phyloP scores from a whole-genome alignment of 2,797 vertebrate species.

The Ambastaia sidthimunki region DNA sequence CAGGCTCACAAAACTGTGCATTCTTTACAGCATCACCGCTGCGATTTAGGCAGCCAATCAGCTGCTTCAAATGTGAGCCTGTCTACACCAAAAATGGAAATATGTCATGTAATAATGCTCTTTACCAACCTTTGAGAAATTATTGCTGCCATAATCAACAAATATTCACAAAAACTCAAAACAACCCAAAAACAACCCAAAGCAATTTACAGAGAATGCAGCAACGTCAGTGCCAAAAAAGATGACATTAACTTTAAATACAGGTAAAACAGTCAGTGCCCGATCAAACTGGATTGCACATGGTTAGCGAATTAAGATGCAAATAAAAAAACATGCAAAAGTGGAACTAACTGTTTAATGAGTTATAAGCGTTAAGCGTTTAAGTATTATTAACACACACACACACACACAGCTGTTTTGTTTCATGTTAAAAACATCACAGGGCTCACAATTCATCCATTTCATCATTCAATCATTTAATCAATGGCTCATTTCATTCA shows the following conservation, averaged over 20 bases:
- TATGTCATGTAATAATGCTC: too few relatives aligned
- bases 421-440: background rate
- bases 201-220: too few relatives aligned
- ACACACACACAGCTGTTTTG: too few relatives aligned
- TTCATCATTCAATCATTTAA: constrained; percentile 16
- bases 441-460: background rate
- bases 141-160: too few relatives aligned
- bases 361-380: too few relatives aligned
- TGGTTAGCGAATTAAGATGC: background rate
- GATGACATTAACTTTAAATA: background rate
- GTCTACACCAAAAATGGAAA: too few relatives aligned
- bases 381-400: background rate
- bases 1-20: too few relatives aligned
- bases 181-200: background rate
- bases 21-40: too few relatives aligned
- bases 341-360: background rate
- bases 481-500: constrained; percentile 41
- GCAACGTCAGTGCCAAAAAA: background rate
- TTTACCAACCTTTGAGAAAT: too few relatives aligned
- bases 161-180: background rate
- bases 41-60: too few relatives aligned
- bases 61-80: too few relatives aligned
- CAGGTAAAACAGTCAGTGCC: background rate
- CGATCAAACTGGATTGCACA: too few relatives aligned
- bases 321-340: background rate